Evolutionary conservation across 1,140 invertebrate genomes (phyloP).

Genomic region (Ctenoplectra terminalis): DNA sequence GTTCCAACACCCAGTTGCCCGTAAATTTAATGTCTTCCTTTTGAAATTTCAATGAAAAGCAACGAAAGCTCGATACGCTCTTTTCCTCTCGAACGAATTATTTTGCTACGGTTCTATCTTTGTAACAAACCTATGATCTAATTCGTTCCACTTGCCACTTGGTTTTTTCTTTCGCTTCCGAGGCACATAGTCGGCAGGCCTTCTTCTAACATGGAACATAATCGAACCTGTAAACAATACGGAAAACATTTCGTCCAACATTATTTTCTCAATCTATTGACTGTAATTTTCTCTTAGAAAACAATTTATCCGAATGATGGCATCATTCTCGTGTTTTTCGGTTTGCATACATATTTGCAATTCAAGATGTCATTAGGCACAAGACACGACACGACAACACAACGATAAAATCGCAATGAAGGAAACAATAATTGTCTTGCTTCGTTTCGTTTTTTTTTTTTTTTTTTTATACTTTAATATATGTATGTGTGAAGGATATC

Average conservation of each 20-base stretch:
- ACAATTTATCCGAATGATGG: too few species aligned
- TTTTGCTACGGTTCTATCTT: neutral
- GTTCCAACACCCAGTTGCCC: too few species aligned
- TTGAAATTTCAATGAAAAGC: neutral
- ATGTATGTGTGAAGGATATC: neutral
- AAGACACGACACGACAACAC: too few species aligned
- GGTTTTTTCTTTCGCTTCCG: conserved; percentile 96
- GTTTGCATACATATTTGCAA: too few species aligned
- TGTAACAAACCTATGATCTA: conserved; percentile 75
- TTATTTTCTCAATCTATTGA: too few species aligned
- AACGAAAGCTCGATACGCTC: neutral
- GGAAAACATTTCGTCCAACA: neutral
- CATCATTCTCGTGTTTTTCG: too few species aligned
- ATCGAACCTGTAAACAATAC: conserved; percentile 88
- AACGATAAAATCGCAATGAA: too few species aligned
- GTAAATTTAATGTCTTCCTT: neutral
- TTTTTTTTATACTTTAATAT: too few species aligned
- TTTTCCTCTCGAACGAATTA: neutral
- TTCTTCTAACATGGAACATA: conserved; percentile 96
- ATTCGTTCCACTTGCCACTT: conserved; percentile 83
- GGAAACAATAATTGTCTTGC: too few species aligned
- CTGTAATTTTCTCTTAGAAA: too few species aligned
- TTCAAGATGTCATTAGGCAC: too few species aligned
- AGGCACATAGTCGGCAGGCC: conserved; percentile 94
- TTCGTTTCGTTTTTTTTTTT: too few species aligned